Percentiles rank a stretch among this genome's conserved stretches.
Evolutionary conservation across 2,113 vertebrate genomes (phyloP).

Genomic region (Pipa parva): DNA sequence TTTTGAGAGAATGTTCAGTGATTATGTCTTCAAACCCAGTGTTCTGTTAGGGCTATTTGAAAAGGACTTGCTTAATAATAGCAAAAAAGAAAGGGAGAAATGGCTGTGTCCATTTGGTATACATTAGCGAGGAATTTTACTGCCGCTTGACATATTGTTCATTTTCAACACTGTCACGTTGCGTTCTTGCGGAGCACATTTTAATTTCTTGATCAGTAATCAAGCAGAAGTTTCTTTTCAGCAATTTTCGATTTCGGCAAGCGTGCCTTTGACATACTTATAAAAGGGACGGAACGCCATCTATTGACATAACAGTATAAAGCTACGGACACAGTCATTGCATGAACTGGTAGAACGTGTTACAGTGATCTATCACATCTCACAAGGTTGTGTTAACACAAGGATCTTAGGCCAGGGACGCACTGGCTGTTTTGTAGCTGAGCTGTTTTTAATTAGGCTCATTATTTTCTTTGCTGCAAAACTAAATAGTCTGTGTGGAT

Average conservation of each 20-base stretch:
- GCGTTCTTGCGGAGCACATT: constrained; percentile 54
- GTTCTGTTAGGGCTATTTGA: constrained; percentile 38
- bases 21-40: constrained; percentile 41
- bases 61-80: constrained; percentile 41
- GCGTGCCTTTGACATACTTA: constrained; percentile 15
- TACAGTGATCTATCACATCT: too few species aligned
- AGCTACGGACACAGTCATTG: constrained; percentile 19
- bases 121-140: constrained; percentile 48
- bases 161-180: constrained; percentile 58
- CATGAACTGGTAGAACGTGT: too few species aligned
- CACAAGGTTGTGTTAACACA: too few species aligned
- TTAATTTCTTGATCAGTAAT: constrained; percentile 65
- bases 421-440: too few species aligned
- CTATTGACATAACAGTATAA: constrained; percentile 58
- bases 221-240: constrained; percentile 61
- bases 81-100: constrained; percentile 43
- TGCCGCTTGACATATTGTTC: constrained; percentile 51
- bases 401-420: too few species aligned
- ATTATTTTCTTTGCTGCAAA: too few species aligned
- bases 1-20: constrained; percentile 43
- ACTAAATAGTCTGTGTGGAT: too few species aligned
- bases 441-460: too few species aligned
- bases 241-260: constrained; percentile 54
- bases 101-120: constrained; percentile 49
- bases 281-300: constrained; percentile 64